phyloP scores from a whole-genome alignment of 2,888 invertebrate species.

The Schrankia costaestrigalis region DNA sequence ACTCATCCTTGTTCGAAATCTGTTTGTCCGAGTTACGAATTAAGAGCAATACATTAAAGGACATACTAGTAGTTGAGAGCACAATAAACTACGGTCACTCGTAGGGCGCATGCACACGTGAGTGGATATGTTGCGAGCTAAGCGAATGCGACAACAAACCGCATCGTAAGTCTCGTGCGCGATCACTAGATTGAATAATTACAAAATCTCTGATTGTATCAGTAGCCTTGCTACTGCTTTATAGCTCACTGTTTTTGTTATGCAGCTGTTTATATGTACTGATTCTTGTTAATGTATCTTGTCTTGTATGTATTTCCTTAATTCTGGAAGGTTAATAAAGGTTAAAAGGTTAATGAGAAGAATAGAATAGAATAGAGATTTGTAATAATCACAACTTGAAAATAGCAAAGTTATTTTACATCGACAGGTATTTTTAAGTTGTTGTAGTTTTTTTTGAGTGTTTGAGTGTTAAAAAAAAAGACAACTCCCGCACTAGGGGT shows the following conservation, averaged over 20 bases:
- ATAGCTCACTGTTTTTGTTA: conserved; percentile 21
- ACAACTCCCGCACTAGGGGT: no score
- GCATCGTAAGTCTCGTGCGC: conserved; percentile 42
- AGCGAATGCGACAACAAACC: no score
- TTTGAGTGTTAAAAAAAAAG: no score
- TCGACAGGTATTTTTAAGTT: no score
- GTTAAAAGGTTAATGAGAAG: no score
- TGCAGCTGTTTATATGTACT: conserved; percentile 2
- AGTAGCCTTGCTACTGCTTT: conserved; percentile 57
- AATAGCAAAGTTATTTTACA: no score
- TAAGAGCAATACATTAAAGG: conserved; percentile 15
- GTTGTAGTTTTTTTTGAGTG: no score
- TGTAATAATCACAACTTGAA: no score
- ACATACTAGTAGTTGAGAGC: conserved; percentile 13
- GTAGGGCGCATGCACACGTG: conserved; percentile 56
- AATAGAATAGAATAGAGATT: no score
- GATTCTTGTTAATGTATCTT: not conserved
- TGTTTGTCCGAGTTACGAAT: conserved; percentile 1
- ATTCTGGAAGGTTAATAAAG: no score
- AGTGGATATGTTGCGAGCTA: no score
- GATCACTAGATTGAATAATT: conserved; percentile 74
- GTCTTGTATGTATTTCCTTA: no score
- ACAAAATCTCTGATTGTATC: conserved; percentile 55
- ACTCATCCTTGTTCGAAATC: not conserved
- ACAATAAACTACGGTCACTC: conserved; percentile 46